Evolutionary conservation across 2,888 invertebrate genomes (phyloP).

Genomic region (Torymus tubicola): DNA sequence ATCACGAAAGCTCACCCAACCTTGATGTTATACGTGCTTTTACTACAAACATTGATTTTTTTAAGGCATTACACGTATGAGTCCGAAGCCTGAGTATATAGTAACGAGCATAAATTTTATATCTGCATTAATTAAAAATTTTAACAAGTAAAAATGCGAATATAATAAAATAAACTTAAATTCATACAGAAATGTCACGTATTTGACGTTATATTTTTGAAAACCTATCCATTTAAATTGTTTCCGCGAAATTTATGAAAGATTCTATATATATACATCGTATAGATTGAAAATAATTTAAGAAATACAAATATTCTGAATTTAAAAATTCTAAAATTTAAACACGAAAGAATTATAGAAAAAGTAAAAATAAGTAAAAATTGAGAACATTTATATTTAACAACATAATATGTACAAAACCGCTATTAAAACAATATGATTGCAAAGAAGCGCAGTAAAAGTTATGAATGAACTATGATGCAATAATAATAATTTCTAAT

Average conservation of each 20-base stretch:
- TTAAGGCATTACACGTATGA: constrained; percentile 45
- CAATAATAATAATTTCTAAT: constrained; percentile 17
- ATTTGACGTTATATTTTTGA: too few species aligned
- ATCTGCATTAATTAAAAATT: constrained; percentile 15
- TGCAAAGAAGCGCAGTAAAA: not conserved
- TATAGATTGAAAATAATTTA: not conserved
- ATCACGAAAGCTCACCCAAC: constrained; percentile 56
- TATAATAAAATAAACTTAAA: not conserved
- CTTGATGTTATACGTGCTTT: constrained; percentile 54
- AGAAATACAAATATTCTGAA: not conserved
- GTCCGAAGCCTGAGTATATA: constrained; percentile 33
- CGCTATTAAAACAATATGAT: too few species aligned
- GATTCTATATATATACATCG: too few species aligned
- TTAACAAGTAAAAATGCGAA: not conserved
- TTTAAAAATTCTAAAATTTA: too few species aligned
- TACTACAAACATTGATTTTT: constrained; percentile 56
- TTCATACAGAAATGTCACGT: too few species aligned
- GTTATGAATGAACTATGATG: constrained; percentile 11
- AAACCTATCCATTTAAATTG: too few species aligned
- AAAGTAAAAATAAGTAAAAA: not conserved
- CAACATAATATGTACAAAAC: too few species aligned
- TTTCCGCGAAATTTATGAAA: too few species aligned
- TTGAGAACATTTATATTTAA: too few species aligned
- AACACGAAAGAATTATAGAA: not conserved
- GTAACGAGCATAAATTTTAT: constrained; percentile 31